A percentile compares a stretch with the other conserved stretches of the same genome.
These are phyloP conservation scores for Eumacrocentrus americanus DNA, from an alignment of 2,888 invertebrate genomes.

Conservation along the genomic window DNA sequence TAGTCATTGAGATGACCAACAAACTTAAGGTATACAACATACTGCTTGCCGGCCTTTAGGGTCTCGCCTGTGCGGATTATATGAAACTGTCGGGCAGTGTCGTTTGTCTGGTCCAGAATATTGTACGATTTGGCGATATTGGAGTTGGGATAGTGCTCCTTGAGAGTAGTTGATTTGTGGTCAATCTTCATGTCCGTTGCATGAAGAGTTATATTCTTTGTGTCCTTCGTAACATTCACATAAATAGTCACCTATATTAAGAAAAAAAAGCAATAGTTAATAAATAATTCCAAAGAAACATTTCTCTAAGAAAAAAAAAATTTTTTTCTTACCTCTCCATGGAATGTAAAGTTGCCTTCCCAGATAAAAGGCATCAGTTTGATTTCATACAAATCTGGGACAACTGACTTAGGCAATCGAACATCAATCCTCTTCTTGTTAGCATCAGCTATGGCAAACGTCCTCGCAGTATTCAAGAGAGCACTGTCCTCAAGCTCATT, in stretches of 20 bases:
- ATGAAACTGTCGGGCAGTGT: constrained; percentile 72
- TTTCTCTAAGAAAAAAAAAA: constrained; percentile 8
- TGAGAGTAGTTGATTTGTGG: constrained; percentile 65
- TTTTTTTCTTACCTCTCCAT: constrained; percentile 64
- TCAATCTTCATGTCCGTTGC: constrained; percentile 73
- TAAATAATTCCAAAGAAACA: no score
- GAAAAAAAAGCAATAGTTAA: no score
- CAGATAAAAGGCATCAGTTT: constrained; percentile 75
- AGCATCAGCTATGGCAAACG: constrained; percentile 33
- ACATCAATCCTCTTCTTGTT: constrained; percentile 65
- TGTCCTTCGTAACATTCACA: constrained; percentile 68
- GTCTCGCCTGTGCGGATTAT: constrained; percentile 68
- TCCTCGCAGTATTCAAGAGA: constrained; percentile 36
- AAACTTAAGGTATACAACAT: constrained; percentile 73
- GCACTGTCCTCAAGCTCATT: constrained; percentile 33
- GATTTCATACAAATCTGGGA: constrained; percentile 74
- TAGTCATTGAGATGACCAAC: constrained; percentile 76
- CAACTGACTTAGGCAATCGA: constrained; percentile 72
- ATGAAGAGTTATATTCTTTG: constrained; percentile 76
- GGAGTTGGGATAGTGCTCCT: constrained; percentile 46
- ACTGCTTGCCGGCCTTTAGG: constrained; percentile 68
- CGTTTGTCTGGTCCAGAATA: constrained; percentile 63
- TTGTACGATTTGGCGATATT: constrained; percentile 46
- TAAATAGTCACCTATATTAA: constrained; percentile 68
- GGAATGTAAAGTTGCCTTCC: constrained; percentile 80